Evolutionary conservation across 2,113 vertebrate genomes (phyloP).

Genomic region (Callithrix jacchus): DNA sequence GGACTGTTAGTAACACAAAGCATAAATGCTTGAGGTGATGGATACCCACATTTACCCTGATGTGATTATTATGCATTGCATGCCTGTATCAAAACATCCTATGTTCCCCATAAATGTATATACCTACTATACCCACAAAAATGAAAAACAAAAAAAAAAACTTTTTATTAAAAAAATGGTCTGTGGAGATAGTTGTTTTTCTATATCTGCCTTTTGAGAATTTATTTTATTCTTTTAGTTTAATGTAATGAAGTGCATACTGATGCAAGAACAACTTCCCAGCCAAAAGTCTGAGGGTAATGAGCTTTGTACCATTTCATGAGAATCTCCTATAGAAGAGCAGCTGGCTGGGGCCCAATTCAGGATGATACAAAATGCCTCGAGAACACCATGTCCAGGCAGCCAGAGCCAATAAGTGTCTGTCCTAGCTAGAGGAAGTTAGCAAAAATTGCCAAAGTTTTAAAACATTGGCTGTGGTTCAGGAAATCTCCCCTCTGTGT

Average conservation of each 20-base stretch:
- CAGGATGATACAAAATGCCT: constrained; percentile 6
- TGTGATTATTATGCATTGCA: too few relatives aligned
- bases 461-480: background rate
- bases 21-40: too few relatives aligned
- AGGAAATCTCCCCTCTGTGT: background rate
- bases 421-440: background rate
- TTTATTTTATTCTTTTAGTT: background rate
- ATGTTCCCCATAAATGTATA: too few relatives aligned
- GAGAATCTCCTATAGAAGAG: background rate
- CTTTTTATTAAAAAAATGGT: too few relatives aligned
- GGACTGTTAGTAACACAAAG: too few relatives aligned
- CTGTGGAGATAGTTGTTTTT: background rate
- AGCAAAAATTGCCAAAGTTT: background rate
- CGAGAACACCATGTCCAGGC: background rate
- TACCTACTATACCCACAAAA: too few relatives aligned
- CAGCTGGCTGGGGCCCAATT: background rate
- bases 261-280: background rate
- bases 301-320: background rate
- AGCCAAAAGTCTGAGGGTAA: background rate
- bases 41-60: too few relatives aligned
- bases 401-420: background rate
- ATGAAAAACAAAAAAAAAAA: too few relatives aligned
- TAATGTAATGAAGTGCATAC: background rate
- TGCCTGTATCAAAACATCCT: too few relatives aligned
- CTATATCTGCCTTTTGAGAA: background rate